phyloP scores from a whole-genome alignment of 2,888 invertebrate genomes.

The Lycocerus yunnanus region DNA sequence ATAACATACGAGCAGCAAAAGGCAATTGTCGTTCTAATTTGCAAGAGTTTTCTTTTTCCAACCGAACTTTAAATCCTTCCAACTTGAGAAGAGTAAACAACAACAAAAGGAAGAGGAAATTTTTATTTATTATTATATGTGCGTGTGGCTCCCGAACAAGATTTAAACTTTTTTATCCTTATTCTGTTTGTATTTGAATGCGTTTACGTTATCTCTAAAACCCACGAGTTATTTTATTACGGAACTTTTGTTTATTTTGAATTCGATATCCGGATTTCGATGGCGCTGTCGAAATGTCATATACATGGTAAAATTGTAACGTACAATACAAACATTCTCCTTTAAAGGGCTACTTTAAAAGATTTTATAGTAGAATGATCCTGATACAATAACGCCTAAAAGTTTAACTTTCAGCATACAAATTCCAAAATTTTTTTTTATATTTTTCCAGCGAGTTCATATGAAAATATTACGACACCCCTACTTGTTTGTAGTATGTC shows the following conservation, averaged over 20 bases:
- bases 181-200: slow-evolving; percentile 9
- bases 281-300: slow-evolving; percentile 16
- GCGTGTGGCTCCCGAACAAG: neutral
- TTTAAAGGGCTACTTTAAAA: slow-evolving; percentile 1
- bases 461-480: neutral
- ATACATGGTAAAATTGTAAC: slow-evolving; percentile 15
- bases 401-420: neutral
- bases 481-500: neutral
- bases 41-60: neutral
- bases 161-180: slow-evolving; percentile 1
- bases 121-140: neutral
- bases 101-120: neutral
- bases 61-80: neutral
- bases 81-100: neutral
- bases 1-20: neutral
- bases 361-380: neutral
- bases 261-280: slow-evolving; percentile 19
- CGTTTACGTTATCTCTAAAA: slow-evolving; percentile 17
- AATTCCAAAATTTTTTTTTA: neutral
- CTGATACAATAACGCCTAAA: neutral
- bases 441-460: neutral
- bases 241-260: slow-evolving; percentile 16
- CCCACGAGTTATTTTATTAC: slow-evolving; percentile 18
- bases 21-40: neutral
- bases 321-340: neutral